Evolutionary conservation across 1,140 invertebrate genomes (phyloP), one percentile per base, ranked within the genome.

Genomic region (Macrotrachela quadricornifera): DNA sequence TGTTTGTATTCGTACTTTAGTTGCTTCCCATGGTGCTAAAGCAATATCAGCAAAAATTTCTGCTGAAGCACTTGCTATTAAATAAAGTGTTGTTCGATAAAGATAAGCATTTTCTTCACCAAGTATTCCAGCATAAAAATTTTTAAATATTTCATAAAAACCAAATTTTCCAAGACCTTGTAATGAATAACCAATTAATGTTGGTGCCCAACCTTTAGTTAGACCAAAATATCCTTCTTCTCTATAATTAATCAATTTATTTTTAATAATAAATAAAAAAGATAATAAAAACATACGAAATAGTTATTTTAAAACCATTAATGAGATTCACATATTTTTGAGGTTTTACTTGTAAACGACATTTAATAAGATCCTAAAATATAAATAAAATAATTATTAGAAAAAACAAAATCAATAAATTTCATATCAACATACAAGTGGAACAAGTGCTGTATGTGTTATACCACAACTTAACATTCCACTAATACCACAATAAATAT

Each of bases 1-100:
- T 0, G 94, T 99, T 73, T 99, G 94, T 64, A 97, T 94, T 62
- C 84, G 75, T 1, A 88, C 84, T 76, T 97, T 99, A 41, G 82
- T 80, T n/a, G 92, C 87, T 73, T 99, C 94, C 75, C 97, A 82
- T 11, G 94, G 92, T 55, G 88, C 88, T 46, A 99, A 75, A 55
- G 87, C 85, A 67, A 99, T 95, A 64, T 99, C 94, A 58, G 94
- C 94, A 67, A 99, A 95, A 76, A 97, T 97, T 72, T 99, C 94
- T 51, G 94, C 94, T 3, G 85, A 86, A 0, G 94, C 94, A 50
- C 86, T 92, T 1, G 94, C 83, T 50, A 82, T 81, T 55, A 99
- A 71, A 64, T 97, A 99, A 11, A 99, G 74, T 47, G 76, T 76
- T 1, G 92, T 97, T 68, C 94, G 78, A 73, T 83, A 97, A 13